Evolutionary conservation across 2,888 invertebrate species (phyloP).

Genomic region (Cerastis rubricosa): DNA sequence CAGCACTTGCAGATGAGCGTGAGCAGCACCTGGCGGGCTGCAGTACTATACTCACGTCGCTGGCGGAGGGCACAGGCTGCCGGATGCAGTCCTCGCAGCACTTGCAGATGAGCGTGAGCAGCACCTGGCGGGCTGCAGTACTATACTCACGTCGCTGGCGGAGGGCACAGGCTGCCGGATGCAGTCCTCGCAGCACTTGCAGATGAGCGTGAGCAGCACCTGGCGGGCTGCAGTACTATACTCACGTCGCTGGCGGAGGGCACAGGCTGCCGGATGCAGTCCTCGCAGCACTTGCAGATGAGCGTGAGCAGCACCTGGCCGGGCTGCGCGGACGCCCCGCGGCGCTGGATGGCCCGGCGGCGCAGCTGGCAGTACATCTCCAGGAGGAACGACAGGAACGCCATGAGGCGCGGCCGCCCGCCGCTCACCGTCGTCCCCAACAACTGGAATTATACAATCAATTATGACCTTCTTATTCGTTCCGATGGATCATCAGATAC

Average conservation of each 20-base stretch:
- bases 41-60: too few species aligned
- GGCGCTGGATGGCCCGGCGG: slow-evolving; percentile 91
- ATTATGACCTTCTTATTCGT: not conserved
- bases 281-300: slow-evolving; percentile 97
- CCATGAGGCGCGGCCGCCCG: slow-evolving; percentile 93
- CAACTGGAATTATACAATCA: slow-evolving; percentile 75
- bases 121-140: too few species aligned
- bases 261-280: slow-evolving; percentile 95
- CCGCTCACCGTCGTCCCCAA: slow-evolving; percentile 90
- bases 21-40: too few species aligned
- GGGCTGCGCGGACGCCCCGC: slow-evolving; percentile 89
- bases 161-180: slow-evolving; percentile 95
- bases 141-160: slow-evolving; percentile 93
- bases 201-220: slow-evolving; percentile 85
- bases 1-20: too few species aligned
- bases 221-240: slow-evolving; percentile 67
- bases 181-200: slow-evolving; percentile 95
- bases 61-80: slow-evolving; percentile 83
- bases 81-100: slow-evolving; percentile 96
- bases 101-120: slow-evolving; percentile 77
- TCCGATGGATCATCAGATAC: not conserved
- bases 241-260: slow-evolving; percentile 95
- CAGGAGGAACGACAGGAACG: slow-evolving; percentile 97
- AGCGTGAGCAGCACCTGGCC: slow-evolving; percentile 95
- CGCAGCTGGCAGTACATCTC: slow-evolving; percentile 98